These are phyloP conservation scores for Pogonomyrmex barbatus DNA, from an alignment of 1,140 invertebrate genomes.

Conservation along the genomic window DNA sequence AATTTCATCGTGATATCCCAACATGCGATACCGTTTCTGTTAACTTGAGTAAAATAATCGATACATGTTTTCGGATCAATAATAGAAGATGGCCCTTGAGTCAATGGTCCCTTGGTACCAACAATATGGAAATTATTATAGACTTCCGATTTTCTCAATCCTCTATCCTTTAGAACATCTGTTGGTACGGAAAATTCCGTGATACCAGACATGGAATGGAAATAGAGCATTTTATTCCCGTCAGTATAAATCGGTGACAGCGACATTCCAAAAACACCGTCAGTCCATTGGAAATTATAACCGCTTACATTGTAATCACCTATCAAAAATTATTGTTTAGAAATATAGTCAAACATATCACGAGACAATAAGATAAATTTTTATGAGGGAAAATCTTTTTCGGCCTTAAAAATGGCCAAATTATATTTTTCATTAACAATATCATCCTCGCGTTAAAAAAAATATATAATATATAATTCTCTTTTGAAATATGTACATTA, in stretches of 20 bases:
- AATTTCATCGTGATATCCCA: conserved; percentile 89
- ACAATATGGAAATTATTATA: conserved; percentile 84
- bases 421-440: neutral
- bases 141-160: conserved; percentile 83
- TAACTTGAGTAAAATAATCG: conserved; percentile 90
- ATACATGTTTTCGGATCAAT: conserved; percentile 88
- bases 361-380: conserved; percentile 7
- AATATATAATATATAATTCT: neutral
- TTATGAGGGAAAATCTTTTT: neutral
- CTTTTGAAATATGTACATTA: conserved; percentile 57
- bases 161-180: conserved; percentile 90
- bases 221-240: conserved; percentile 89
- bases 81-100: conserved; percentile 87
- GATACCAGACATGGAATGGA: conserved; percentile 91
- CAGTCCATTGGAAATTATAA: conserved; percentile 92
- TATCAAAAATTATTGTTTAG: conserved; percentile 38
- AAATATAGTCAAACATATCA: neutral
- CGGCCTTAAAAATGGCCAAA: neutral
- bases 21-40: conserved; percentile 89
- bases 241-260: conserved; percentile 87
- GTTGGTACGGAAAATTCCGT: conserved; percentile 92
- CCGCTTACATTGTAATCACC: conserved; percentile 90
- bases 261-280: conserved; percentile 91
- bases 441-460: neutral
- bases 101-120: conserved; percentile 87